Evolutionary conservation across 2,888 invertebrate genomes (phyloP), one percentile per base, ranked within the genome.

Genomic region (Stenichneumon culpator): DNA sequence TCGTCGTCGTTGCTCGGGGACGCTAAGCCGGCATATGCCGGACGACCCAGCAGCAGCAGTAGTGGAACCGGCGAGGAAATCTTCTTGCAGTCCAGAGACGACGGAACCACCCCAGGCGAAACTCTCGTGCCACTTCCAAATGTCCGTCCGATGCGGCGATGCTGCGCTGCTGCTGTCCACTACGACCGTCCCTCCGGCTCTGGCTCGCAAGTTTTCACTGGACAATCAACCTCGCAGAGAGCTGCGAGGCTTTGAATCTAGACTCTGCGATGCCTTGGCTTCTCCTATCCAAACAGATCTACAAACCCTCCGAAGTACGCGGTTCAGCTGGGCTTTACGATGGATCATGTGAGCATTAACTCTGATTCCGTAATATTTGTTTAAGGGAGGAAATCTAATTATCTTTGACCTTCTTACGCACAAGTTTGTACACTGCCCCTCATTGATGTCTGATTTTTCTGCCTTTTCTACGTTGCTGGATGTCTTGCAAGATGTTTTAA

Each of bases 21-120:
- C 47, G 70, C 63, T 47, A 72, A 72, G 67, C 72, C 65, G 16
- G 39, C 50, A 47, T 72, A 63, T 32, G 65, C 82, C 19, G 67
- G 54, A 60, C 69, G 57, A 47, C 57, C 74, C 54, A 50, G 70
- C 60, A 73, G 67, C 65, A n/a, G 44, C 39, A 39, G 9, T 11
- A 39, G 70, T 54, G 47, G 52, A 70, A 77, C 36, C 91, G 90
- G 90, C 91, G 80, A 88, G 90, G 90, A 89, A 90, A 89, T 89
- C 91, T 91, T 90, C 90, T 92, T 91, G 87, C 90, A 90, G 89
- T 89, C 65, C 83, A 85, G 87, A 87, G 86, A 87, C 88, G 89
- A 89, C 89, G 87, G 88, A 88, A 85, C 85, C 79, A 83, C 86
- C 78, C 25, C 14, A 68, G 83, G 85, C 84, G 83, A 77, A 86